Base-by-base conservation (phyloP, 2,113 vertebrate genomes). In the Ophiodon elongatus region DNA sequence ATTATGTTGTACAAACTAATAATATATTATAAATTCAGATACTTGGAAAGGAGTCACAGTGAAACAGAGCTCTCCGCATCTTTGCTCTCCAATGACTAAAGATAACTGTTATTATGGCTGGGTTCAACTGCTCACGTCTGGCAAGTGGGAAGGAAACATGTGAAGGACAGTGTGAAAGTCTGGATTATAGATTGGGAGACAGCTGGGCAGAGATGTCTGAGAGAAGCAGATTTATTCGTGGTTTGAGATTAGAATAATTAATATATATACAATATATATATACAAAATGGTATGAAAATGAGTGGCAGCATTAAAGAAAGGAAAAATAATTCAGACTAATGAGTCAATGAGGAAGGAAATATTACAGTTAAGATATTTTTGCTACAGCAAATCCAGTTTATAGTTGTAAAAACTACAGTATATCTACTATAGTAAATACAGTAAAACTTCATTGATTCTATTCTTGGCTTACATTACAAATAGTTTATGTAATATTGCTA, bases 401-500 rank as follows among this genome's bases (percentile, higher is more conserved):
- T 52, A 29, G 31, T 41, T 52, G 21, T 8, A 25, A 17, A 43
- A 27, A 66, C 13, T 37, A 17, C 54, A 14, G 4, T 35, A 15
- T 43, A 82, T 27, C 4, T 39, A 27, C 15, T 43, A 39, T 7
- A 25, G 23, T 70, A 62, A 71, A 76, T 59, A 45, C 37, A 45
- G 9, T 47, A 27, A 17, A 79, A 33, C 17, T 47, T 59, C 1
- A 82, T 14, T 8, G 8, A 11, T 43, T 56, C 14, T 76, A 73
- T 68, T 76, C 11, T 76, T 75, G 72, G 31, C 41, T 65, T 47
- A 35, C 10, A n/a, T 74, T 52, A 71, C 25, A 81, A 62, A 54
- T 66, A 37, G 6, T 3, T 85, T 88, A 82, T 54, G 43, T 87
- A 72, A 88, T 79, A 10, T 70, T 73, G 23, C 82, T 67, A 71